Evolutionary conservation across 2,113 vertebrate species (phyloP), one percentile per base, ranked within the genome.

Genomic region (Puntigrus tetrazona): DNA sequence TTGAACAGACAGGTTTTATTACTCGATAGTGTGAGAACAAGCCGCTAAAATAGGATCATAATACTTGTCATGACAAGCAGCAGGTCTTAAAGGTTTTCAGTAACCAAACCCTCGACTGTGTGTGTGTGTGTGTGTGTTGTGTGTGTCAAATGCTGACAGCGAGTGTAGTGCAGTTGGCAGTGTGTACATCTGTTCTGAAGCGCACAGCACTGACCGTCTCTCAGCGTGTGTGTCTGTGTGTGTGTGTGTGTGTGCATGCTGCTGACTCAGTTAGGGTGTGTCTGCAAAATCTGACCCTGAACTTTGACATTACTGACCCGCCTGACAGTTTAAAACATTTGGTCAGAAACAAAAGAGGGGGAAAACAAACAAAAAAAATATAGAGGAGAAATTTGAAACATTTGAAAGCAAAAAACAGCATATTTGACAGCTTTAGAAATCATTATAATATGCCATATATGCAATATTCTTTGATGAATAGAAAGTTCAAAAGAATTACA

Each of bases 311-410:
- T 61, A 43, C 22, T 85, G 82, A 87, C 84, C 88, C 63, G 74
- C 82, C 77, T 88, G 85, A 86, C 77, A 78, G 86, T 63, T 86
- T 78, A 67, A 86, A 81, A 87, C 88, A 85, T 89, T 87, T 83
- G 43, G 78, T n/a, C 70, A 10, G 67, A 74, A 73, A 43, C 38
- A 55, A 75, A 52, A 82, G 38, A 82, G 74, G 81, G 72, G 55
- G 50, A 50, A 34, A 36, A 59, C 31, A 55, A 18, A 22, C 9
- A 45, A 81, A 52, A 69, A 45, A 81, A 52, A 69, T 73, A 73
- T 25, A 27, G 20, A 73, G n/a, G 13, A 7, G 72, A 74, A 50
- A 20, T n/a, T n/a, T n/a, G 16, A 25, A 43, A 6, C 14, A 25
- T 73, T n/a, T 25, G 22, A 72, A 10, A 43, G 22, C 36, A 43